These are phyloP conservation scores for Parnassius apollo DNA, from an alignment of 2,888 invertebrate genomes.

Conservation along the genomic window DNA sequence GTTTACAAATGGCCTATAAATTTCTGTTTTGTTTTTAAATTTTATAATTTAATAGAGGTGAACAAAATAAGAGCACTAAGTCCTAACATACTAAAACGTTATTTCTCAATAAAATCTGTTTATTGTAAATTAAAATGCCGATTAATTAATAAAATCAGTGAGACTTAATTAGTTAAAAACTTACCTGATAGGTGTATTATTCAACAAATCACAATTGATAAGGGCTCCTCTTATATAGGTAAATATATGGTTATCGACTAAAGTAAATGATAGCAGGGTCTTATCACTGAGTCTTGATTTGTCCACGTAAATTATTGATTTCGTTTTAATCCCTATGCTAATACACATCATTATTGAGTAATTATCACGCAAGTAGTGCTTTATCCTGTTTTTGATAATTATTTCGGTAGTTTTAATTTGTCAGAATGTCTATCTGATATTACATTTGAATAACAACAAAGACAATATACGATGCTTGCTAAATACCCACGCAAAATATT, in stretches of 20 bases:
- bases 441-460: no score
- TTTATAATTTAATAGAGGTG: no score
- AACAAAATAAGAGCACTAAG: no score
- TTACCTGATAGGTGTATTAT: slow-evolving; percentile 21
- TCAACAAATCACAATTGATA: slow-evolving; percentile 25
- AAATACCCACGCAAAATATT: no score
- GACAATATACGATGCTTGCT: no score
- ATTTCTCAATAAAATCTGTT: no score
- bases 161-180: slow-evolving; percentile 17
- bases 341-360: slow-evolving; percentile 13
- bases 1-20: no score
- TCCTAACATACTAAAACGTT: no score
- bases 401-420: no score
- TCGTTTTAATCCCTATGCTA: slow-evolving; percentile 20
- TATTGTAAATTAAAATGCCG: not conserved
- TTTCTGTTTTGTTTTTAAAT: no score
- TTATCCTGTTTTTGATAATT: no score
- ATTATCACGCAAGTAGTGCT: not conserved
- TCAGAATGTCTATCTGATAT: no score
- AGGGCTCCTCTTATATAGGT: slow-evolving; percentile 29
- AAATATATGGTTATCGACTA: slow-evolving; percentile 35
- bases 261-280: slow-evolving; percentile 40
- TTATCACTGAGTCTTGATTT: slow-evolving; percentile 50
- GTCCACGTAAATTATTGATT: slow-evolving; percentile 50
- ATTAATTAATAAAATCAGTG: slow-evolving; percentile 1